Conservation (phyloP, 1,140 invertebrate species). For the Dolichoris vasculosae region DNA sequence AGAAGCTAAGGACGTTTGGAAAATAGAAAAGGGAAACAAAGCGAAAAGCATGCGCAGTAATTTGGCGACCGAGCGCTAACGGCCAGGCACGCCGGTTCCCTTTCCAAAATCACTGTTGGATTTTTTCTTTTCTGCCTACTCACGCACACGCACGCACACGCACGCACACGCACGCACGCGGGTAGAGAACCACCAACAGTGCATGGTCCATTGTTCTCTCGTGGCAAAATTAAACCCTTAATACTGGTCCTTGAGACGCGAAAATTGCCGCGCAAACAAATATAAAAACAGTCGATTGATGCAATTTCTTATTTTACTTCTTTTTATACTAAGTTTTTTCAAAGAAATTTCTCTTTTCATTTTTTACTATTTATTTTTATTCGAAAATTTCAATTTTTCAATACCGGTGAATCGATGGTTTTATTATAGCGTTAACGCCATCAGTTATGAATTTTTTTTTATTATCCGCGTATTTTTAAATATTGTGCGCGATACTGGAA, state of each 20-base stretch:
- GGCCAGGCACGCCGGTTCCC: slow-evolving; percentile 61
- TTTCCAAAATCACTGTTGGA: slow-evolving; percentile 61
- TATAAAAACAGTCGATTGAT: background rate
- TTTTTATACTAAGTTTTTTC: background rate
- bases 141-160: background rate
- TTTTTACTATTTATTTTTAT: background rate
- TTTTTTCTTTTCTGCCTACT: background rate
- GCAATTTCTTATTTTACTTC: background rate
- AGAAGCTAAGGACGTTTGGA: background rate
- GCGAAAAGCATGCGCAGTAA: background rate
- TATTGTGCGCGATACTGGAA: no score
- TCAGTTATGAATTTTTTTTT: no score
- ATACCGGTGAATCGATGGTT: background rate
- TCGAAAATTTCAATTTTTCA: background rate
- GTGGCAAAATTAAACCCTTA: background rate
- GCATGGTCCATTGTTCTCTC: background rate
- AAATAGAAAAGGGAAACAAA: no score
- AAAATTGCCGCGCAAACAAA: background rate
- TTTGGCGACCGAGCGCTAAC: slow-evolving; percentile 52
- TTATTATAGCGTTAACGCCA: background rate
- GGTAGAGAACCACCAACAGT: no score
- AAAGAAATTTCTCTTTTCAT: background rate
- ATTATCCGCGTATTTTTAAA: no score
- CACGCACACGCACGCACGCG: background rate
- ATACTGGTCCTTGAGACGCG: background rate